Conservation (phyloP, 2,797 vertebrate genomes). For the Syngnathus rostellatus region DNA sequence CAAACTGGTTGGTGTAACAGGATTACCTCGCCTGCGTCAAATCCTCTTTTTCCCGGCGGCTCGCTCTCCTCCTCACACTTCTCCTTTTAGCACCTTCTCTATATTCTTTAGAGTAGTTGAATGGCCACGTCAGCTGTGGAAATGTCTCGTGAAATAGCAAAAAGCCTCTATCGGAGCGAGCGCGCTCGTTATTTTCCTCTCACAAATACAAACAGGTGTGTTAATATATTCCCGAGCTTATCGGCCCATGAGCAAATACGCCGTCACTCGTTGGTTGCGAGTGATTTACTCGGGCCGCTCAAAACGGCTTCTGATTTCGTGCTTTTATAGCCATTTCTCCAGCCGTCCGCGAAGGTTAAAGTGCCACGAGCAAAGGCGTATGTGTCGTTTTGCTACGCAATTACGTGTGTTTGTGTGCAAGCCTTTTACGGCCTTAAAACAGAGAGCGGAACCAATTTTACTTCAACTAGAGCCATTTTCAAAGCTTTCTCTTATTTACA, state of each 20-base stretch:
- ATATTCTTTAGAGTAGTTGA: conserved; percentile 4
- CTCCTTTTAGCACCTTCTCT: conserved; percentile 16
- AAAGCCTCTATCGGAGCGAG: background rate
- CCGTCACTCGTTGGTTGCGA: conserved; percentile 2
- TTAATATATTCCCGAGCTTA: background rate
- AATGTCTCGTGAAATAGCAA: conserved; percentile 2
- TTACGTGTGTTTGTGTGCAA: background rate
- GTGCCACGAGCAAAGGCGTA: conserved; percentile 18
- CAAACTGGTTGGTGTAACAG: conserved; percentile 5
- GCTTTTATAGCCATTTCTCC: conserved; percentile 18
- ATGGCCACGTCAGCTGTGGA: conserved; percentile 12
- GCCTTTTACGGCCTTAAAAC: conserved; percentile 8
- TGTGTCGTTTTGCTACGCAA: conserved; percentile 21
- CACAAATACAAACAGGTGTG: background rate
- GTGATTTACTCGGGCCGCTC: background rate
- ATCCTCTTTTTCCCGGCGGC: conserved; percentile 1
- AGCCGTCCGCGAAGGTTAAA: conserved; percentile 24
- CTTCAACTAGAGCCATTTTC: conserved; percentile 1
- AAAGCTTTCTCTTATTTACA: background rate
- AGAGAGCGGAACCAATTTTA: conserved; percentile 4
- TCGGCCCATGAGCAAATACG: background rate
- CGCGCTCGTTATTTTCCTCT: background rate
- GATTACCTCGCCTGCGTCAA: conserved; percentile 1
- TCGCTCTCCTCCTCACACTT: background rate
- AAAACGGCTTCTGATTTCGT: conserved; percentile 12